Percentiles rank a stretch among this genome's conserved stretches.
Evolutionary conservation across 2,113 vertebrate species (phyloP).

Genomic region (Tetrao urogallus): DNA sequence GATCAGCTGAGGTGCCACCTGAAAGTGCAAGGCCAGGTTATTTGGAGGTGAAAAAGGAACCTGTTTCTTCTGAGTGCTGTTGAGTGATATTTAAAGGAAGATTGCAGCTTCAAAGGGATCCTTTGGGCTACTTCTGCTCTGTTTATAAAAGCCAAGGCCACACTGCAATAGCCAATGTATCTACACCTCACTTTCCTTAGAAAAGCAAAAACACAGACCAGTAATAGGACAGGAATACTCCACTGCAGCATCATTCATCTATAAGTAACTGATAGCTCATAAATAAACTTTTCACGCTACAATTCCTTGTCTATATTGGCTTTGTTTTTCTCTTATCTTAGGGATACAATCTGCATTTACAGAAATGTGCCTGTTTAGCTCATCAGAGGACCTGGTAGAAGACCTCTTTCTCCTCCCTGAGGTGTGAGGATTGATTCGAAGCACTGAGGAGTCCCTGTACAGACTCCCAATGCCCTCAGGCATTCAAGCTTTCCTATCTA

Average conservation of each 20-base stretch:
- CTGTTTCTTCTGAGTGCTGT: not conserved
- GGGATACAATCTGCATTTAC: not conserved
- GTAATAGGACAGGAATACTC: not conserved
- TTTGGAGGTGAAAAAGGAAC: not conserved
- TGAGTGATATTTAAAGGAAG: not conserved
- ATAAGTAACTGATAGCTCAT: not conserved
- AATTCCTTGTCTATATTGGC: not conserved
- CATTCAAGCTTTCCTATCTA: not conserved
- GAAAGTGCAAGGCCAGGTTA: not conserved
- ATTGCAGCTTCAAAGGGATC: not conserved
- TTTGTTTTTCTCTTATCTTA: not conserved
- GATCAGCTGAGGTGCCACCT: not conserved
- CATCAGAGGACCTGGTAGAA: not conserved
- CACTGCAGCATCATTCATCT: not conserved
- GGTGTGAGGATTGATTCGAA: not conserved
- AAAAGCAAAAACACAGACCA: not conserved
- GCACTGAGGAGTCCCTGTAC: not conserved
- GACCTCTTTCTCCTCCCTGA: not conserved
- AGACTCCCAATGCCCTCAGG: not conserved
- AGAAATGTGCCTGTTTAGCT: not conserved
- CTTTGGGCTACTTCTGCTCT: not conserved
- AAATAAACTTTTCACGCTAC: not conserved
- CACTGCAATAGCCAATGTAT: rapidly evolving
- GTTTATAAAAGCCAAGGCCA: not conserved
- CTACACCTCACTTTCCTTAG: not conserved